Conservation (phyloP, 2,797 vertebrate genomes). For the Benthosema pterotum region DNA sequence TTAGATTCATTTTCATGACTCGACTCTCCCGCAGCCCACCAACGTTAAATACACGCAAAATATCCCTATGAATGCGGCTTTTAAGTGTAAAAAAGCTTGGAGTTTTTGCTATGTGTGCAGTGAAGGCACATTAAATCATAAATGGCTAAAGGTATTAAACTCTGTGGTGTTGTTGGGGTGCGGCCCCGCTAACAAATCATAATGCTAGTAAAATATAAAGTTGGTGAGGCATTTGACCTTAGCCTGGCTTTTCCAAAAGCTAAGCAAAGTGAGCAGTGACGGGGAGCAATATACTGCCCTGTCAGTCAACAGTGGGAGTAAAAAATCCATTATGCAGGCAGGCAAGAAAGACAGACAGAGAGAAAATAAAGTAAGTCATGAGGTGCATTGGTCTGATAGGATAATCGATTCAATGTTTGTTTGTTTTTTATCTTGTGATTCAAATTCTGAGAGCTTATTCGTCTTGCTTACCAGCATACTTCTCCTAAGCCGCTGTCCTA, state of each 20-base stretch:
- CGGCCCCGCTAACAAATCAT: not conserved
- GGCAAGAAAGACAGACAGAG: too few relatives aligned
- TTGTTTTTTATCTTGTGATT: slow-evolving; percentile 34
- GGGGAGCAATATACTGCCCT: slow-evolving; percentile 12
- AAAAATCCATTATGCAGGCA: slow-evolving; percentile 22
- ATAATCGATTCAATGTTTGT: slow-evolving; percentile 45
- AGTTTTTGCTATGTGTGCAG: too few relatives aligned
- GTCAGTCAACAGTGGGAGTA: slow-evolving; percentile 24
- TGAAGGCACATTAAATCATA: too few relatives aligned
- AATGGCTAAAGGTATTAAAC: too few relatives aligned
- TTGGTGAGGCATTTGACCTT: slow-evolving; percentile 62
- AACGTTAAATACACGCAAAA: not conserved
- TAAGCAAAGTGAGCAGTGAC: slow-evolving; percentile 34
- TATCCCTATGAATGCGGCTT: too few relatives aligned
- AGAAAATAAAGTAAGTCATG: too few relatives aligned
- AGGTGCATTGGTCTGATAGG: slow-evolving; percentile 50
- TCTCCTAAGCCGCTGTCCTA: slow-evolving; percentile 47
- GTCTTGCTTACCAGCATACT: slow-evolving; percentile 66
- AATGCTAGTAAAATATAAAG: slow-evolving; percentile 10
- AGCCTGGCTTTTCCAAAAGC: slow-evolving; percentile 47
- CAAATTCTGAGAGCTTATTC: slow-evolving; percentile 46
- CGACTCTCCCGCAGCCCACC: too few relatives aligned
- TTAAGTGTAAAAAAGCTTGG: too few relatives aligned
- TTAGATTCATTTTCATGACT: too few relatives aligned
- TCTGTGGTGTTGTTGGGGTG: too few relatives aligned